Conservation (phyloP, 2,888 invertebrate genomes). For the Operophtera brumata region DNA sequence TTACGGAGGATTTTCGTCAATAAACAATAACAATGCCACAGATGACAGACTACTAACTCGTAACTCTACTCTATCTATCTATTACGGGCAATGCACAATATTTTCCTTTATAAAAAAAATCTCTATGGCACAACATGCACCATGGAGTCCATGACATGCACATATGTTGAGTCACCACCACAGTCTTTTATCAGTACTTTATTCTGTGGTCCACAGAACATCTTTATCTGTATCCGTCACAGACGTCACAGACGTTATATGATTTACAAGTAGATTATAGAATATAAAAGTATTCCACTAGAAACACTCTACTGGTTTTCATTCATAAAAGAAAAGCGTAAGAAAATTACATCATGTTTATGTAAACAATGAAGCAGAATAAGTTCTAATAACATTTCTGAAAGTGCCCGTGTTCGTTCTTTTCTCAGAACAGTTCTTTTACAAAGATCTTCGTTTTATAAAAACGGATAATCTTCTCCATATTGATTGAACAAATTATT, state of each 20-base stretch:
- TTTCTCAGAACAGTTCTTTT: not conserved
- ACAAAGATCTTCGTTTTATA: not conserved
- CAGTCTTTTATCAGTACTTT: too few relatives aligned
- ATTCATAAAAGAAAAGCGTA: not conserved
- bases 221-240: too few relatives aligned
- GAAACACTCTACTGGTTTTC: not conserved
- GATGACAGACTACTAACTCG: too few relatives aligned
- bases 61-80: too few relatives aligned
- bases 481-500: too few relatives aligned
- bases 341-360: not conserved
- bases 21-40: constrained; percentile 29
- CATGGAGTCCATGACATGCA: too few relatives aligned
- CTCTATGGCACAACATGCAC: too few relatives aligned
- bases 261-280: not conserved
- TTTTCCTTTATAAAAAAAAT: too few relatives aligned
- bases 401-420: not conserved
- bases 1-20: constrained; percentile 8
- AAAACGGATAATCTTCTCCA: too few relatives aligned
- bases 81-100: too few relatives aligned
- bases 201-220: too few relatives aligned
- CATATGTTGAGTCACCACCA: too few relatives aligned
- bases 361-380: not conserved
- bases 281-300: not conserved
- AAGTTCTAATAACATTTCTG: not conserved
- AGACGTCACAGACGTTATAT: not conserved